phyloP scores from a whole-genome alignment of 2,113 vertebrate genomes.

The Oryzias melastigma region DNA sequence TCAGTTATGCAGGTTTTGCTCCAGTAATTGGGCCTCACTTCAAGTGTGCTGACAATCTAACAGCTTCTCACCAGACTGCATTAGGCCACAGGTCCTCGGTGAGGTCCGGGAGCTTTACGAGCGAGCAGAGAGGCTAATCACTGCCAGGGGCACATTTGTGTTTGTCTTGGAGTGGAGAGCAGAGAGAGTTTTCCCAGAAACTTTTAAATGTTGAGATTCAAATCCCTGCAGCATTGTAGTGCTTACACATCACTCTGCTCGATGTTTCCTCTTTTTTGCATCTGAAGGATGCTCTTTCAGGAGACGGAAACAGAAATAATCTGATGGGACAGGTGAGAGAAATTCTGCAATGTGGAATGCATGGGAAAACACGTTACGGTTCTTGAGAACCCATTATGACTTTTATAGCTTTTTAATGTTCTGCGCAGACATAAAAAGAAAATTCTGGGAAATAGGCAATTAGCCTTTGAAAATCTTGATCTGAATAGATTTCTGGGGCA shows the following conservation, averaged over 20 bases:
- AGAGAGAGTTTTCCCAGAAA: conserved; percentile 34
- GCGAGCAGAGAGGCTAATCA: conserved; percentile 50
- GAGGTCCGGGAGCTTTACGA: conserved; percentile 36
- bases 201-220: conserved; percentile 64
- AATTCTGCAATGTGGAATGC: too few relatives aligned
- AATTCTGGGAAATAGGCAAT: too few relatives aligned
- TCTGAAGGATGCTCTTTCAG: background rate
- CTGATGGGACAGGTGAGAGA: too few relatives aligned
- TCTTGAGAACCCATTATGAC: too few relatives aligned
- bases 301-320: background rate
- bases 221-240: conserved; percentile 9
- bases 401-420: too few relatives aligned
- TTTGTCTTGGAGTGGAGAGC: conserved; percentile 54
- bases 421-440: too few relatives aligned
- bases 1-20: conserved; percentile 18
- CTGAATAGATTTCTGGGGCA: too few relatives aligned
- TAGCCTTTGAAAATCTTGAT: too few relatives aligned
- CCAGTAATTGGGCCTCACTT: conserved; percentile 32
- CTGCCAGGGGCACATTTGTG: conserved; percentile 50
- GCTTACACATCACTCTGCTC: conserved; percentile 19
- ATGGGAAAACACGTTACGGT: too few relatives aligned
- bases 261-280: conserved; percentile 18
- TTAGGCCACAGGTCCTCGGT: conserved; percentile 29
- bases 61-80: conserved; percentile 31
- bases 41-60: conserved; percentile 13